phyloP scores from a whole-genome alignment of 2,113 vertebrate species.

The Stictonetta naevosa region DNA sequence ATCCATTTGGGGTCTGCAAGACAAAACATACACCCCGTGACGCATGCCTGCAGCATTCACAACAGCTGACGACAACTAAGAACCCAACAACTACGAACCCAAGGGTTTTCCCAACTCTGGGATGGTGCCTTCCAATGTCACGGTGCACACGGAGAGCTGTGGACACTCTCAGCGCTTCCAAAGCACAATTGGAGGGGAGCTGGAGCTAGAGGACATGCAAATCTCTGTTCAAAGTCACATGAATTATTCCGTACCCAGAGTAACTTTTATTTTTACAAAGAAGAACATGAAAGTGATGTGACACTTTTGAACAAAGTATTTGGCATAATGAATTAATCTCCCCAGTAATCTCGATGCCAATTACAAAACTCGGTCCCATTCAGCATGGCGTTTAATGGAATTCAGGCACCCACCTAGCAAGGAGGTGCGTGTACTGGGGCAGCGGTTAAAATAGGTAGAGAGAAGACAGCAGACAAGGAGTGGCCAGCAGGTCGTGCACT shows the following conservation, averaged over 20 bases:
- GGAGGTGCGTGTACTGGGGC: neutral
- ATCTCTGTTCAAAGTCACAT: neutral
- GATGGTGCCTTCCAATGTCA: neutral
- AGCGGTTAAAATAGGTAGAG: neutral
- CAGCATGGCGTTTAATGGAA: neutral
- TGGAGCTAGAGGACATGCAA: neutral
- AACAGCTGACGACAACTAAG: neutral
- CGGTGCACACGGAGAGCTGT: neutral
- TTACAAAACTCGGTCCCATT: neutral
- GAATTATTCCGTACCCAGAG: neutral
- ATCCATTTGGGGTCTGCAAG: slow-evolving; percentile 88
- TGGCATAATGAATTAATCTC: slow-evolving; percentile 15
- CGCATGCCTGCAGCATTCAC: neutral
- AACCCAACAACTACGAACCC: neutral
- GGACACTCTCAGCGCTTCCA: neutral
- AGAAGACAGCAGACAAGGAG: neutral
- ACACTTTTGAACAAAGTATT: neutral
- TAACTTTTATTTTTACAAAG: neutral
- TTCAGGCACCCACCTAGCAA: neutral
- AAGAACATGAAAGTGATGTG: neutral
- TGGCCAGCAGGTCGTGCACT: neutral
- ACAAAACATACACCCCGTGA: neutral
- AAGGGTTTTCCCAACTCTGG: neutral
- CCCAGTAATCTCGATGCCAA: neutral
- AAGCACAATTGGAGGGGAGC: neutral